A percentile compares a stretch with the other conserved stretches of the same genome.
Evolutionary conservation across 2,888 invertebrate species (phyloP).

Genomic region (Meliscaeva auricollis): DNA sequence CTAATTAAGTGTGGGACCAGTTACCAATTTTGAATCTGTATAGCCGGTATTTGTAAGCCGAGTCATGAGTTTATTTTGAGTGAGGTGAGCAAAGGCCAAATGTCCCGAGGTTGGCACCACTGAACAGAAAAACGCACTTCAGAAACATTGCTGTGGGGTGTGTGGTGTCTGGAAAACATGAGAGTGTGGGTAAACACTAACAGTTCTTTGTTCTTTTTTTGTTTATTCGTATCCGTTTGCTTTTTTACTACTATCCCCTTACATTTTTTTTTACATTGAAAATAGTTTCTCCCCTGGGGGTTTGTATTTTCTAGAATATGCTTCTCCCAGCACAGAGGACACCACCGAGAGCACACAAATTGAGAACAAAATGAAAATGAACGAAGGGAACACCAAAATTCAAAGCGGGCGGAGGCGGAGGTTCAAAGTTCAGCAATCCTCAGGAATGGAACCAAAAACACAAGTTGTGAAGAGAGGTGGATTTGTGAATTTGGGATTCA

Average conservation of each 20-base stretch:
- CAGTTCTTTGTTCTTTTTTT: conserved; percentile 16
- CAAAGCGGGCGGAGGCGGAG: conserved; percentile 19
- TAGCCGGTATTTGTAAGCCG: neutral
- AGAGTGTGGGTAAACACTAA: conserved; percentile 41
- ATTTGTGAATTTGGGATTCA: conserved; percentile 60
- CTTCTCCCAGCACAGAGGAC: conserved; percentile 28
- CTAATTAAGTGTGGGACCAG: too few relatives aligned
- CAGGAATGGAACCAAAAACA: conserved; percentile 20
- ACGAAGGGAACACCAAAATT: conserved; percentile 55
- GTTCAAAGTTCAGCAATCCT: conserved; percentile 65
- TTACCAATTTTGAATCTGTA: too few relatives aligned
- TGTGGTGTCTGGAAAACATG: neutral
- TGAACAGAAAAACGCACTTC: conserved; percentile 44
- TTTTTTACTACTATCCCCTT: conserved; percentile 52
- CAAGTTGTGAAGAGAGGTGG: conserved; percentile 40
- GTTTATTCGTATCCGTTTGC: conserved; percentile 16
- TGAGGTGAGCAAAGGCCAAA: neutral
- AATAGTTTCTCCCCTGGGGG: conserved; percentile 66
- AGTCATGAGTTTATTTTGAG: neutral
- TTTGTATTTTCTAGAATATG: conserved; percentile 48
- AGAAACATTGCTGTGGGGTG: conserved; percentile 7
- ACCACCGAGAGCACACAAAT: conserved; percentile 14
- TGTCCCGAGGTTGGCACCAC: conserved; percentile 45
- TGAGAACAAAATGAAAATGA: conserved; percentile 40
- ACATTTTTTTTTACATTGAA: conserved; percentile 60